These are phyloP conservation scores for Lutraria rhynchaena DNA, from an alignment of 1,140 invertebrate genomes.

Conservation along the genomic window DNA sequence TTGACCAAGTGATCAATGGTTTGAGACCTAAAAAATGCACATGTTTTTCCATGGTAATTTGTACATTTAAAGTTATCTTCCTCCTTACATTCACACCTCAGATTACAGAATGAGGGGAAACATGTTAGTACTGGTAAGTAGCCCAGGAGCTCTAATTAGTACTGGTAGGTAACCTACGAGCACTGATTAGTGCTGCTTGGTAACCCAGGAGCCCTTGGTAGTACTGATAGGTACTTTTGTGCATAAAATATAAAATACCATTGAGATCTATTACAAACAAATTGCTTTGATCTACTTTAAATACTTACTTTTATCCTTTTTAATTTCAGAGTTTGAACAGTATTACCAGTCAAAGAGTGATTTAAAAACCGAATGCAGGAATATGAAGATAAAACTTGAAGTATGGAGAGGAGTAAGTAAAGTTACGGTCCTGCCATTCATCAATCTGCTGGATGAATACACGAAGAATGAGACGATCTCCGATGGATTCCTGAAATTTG, in stretches of 20 bases:
- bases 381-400: slow-evolving; percentile 13
- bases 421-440: slow-evolving; percentile 16
- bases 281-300: not conserved
- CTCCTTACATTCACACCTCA: too few relatives aligned
- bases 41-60: too few relatives aligned
- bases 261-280: not conserved
- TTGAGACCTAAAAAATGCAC: too few relatives aligned
- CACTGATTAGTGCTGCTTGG: not conserved
- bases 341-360: slow-evolving; percentile 7
- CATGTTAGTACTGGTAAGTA: too few relatives aligned
- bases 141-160: too few relatives aligned
- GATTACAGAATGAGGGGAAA: too few relatives aligned
- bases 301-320: too few relatives aligned
- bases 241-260: not conserved
- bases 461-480: slow-evolving; percentile 6
- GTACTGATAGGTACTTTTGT: not conserved
- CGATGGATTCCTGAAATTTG: slow-evolving; percentile 28
- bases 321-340: slow-evolving; percentile 30
- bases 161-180: not conserved
- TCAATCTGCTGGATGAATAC: slow-evolving; percentile 28
- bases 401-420: slow-evolving; percentile 3
- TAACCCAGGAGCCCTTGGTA: not conserved
- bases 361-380: slow-evolving; percentile 1
- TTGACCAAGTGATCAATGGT: too few relatives aligned
- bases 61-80: too few relatives aligned